phyloP scores from a whole-genome alignment of 2,113 vertebrate genomes.

The Cinclus cinclus region DNA sequence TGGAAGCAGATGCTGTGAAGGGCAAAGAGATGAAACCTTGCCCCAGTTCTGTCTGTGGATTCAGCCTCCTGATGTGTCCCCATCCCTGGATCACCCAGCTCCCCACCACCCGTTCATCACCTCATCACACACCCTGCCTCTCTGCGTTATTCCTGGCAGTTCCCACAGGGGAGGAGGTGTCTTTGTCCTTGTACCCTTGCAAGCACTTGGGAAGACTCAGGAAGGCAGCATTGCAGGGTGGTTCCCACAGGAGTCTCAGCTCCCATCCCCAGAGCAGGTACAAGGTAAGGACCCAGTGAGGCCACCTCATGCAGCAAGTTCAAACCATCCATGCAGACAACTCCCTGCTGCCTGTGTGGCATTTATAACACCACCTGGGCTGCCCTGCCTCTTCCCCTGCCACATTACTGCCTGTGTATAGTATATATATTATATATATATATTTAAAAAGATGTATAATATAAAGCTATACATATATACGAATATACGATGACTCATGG shows the following conservation, averaged over 20 bases:
- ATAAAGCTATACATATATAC: slow-evolving; percentile 76
- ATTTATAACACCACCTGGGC: background rate
- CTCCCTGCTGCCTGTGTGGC: slow-evolving; percentile 40
- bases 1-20: background rate
- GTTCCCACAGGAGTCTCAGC: background rate
- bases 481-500: slow-evolving; percentile 65
- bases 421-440: slow-evolving; percentile 81
- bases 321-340: background rate
- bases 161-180: background rate
- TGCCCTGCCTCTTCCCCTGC: slow-evolving; percentile 11
- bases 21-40: background rate
- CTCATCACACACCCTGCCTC: background rate
- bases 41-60: background rate
- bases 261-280: background rate
- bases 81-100: background rate
- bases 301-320: slow-evolving; percentile 14
- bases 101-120: background rate
- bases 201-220: background rate
- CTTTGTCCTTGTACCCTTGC: background rate
- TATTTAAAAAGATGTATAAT: slow-evolving; percentile 79
- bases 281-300: background rate
- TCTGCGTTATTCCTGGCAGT: background rate
- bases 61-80: background rate
- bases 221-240: background rate
- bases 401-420: slow-evolving; percentile 79